Evolutionary conservation across 2,888 invertebrate species (phyloP).

Genomic region (Bruchidius siliquastri): DNA sequence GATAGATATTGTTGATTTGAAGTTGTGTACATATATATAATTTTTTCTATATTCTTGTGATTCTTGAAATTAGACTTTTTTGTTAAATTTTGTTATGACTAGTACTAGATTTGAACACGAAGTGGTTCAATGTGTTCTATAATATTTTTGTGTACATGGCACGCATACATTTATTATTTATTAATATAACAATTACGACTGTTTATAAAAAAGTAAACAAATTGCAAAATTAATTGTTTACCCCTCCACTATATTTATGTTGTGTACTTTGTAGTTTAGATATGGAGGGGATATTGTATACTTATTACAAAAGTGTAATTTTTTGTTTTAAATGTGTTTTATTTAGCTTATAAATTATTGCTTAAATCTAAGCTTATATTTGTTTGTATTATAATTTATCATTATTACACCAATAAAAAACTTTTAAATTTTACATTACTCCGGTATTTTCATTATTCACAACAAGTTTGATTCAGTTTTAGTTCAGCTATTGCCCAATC

Average conservation of each 20-base stretch:
- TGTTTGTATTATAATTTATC: constrained; percentile 44
- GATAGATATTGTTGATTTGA: constrained; percentile 17
- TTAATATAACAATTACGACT: constrained; percentile 16
- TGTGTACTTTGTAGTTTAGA: constrained; percentile 29
- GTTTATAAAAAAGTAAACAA: constrained; percentile 10
- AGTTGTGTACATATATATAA: constrained; percentile 19
- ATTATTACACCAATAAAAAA: constrained; percentile 36
- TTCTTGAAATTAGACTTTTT: constrained; percentile 12
- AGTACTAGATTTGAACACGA: constrained; percentile 18
- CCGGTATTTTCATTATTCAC: neutral
- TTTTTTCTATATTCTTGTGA: constrained; percentile 6
- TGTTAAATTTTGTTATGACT: constrained; percentile 35
- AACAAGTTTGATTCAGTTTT: no score
- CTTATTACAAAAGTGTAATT: constrained; percentile 27
- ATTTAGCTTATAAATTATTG: constrained; percentile 34
- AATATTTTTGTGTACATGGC: constrained; percentile 24
- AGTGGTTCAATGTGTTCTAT: constrained; percentile 21
- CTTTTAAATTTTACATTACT: constrained; percentile 30
- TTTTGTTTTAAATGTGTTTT: constrained; percentile 35
- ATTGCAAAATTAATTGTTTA: constrained; percentile 18
- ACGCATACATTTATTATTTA: constrained; percentile 25
- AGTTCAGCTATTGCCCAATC: no score
- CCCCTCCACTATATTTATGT: constrained; percentile 24
- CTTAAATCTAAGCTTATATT: constrained; percentile 39
- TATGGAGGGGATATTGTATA: constrained; percentile 27